phyloP scores from a whole-genome alignment of 2,888 invertebrate species.

The Nysson spinosus region DNA sequence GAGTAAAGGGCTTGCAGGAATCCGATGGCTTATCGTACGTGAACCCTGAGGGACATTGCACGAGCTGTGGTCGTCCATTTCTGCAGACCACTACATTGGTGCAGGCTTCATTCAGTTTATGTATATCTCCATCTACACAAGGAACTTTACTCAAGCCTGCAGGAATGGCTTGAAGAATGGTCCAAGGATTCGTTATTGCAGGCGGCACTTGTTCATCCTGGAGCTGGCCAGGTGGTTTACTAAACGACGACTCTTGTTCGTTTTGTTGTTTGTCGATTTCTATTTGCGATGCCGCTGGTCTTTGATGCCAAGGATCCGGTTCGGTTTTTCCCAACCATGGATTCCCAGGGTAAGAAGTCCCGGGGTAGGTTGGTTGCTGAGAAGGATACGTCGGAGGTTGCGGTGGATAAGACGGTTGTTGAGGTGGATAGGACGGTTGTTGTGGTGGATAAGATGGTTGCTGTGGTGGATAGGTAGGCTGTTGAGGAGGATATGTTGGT shows the following conservation, averaged over 20 bases:
- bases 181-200: slow-evolving; percentile 60
- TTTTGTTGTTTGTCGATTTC: slow-evolving; percentile 56
- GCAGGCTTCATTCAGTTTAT: slow-evolving; percentile 67
- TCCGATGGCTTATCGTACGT: slow-evolving; percentile 68
- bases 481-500: slow-evolving; percentile 29
- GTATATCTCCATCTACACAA: slow-evolving; percentile 66
- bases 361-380: slow-evolving; percentile 51
- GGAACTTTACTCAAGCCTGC: slow-evolving; percentile 59
- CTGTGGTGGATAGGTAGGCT: slow-evolving; percentile 38
- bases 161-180: slow-evolving; percentile 60
- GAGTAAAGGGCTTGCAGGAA: slow-evolving; percentile 63
- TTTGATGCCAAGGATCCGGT: slow-evolving; percentile 64
- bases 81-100: slow-evolving; percentile 69
- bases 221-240: not conserved
- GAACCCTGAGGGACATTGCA: slow-evolving; percentile 64
- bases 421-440: slow-evolving; percentile 28
- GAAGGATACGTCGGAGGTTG: slow-evolving; percentile 42
- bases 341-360: slow-evolving; percentile 35
- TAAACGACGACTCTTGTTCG: slow-evolving; percentile 19
- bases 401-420: slow-evolving; percentile 33
- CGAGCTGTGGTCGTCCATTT: slow-evolving; percentile 61
- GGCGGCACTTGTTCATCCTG: not conserved
- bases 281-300: slow-evolving; percentile 45
- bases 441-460: slow-evolving; percentile 45
- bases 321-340: slow-evolving; percentile 48